Evolutionary conservation across 2,113 vertebrate species (phyloP), one percentile per base, ranked within the genome.

Genomic region (Clinocottus analis): DNA sequence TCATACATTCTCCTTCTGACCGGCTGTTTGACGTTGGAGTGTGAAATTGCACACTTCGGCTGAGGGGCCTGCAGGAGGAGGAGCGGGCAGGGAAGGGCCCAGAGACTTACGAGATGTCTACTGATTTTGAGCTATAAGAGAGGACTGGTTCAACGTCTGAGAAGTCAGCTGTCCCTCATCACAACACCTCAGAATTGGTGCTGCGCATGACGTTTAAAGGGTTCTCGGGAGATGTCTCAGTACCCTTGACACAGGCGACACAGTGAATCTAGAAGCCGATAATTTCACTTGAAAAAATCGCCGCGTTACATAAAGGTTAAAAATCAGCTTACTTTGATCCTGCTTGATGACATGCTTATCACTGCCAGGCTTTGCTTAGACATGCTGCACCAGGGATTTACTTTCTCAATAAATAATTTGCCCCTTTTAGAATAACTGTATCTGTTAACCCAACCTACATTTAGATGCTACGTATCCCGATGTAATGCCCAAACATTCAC

Each of bases 11-110:
- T 75, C 89, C 82, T 82, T 68, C 85, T 79, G 85, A 87, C 87
- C 80, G 66, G 60, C 83, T 84, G 85, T 90, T 89, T 91, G 91
- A 92, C 83, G 76, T 64, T 81, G 79, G 89, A 92, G 93, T 94
- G 93, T 90, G 90, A 93, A 93, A 94, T 94, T 91, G 88, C 90
- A 89, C 93, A 92, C 90, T 93, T 90, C 85, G 86, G 79, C 86
- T 76, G 77, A 87, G 84, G 83, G 70, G 69, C 35, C 8, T 35
- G 37, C 39, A 63, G 74, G 79, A 75, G 49, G 47, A 75, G 72
- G 61, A 78, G 84, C 16, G 25, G 64, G 33, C 62, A 71, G 77
- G 83, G 68, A 66, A 70, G 77, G 85, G 72, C 72, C 79, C 41
- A 13, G 77, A 90, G 88, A 91, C 66, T 55, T 72, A 68, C 45